Evolutionary conservation across 2,113 vertebrate species (phyloP), one percentile per base, ranked within the genome.

Genomic region (Prietella phreatophila): DNA sequence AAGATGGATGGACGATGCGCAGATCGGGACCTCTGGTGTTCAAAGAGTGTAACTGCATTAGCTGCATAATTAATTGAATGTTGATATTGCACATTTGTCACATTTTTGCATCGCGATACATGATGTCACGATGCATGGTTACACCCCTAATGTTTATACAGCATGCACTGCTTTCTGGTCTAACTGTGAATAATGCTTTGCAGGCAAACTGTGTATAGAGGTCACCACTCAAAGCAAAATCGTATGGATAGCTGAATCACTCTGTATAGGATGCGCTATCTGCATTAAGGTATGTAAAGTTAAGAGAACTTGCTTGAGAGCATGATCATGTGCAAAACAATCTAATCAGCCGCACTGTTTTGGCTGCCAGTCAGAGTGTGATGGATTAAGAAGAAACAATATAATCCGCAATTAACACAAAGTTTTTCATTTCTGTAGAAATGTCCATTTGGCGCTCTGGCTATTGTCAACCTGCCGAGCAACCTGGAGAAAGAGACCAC

Each of bases 401-500:
- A 17, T 19, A 67, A 67, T n/a, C 27, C 4, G 11, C 13, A 5
- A 56, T 17, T 30, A 67, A 63, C 3, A 30, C 33, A 50, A 10
- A 50, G 47, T 10, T 50, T 50, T 50, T 50, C 1, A 25, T 60
- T 60, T 90, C 86, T 92, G 39, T 92, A 99, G 98, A 99, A 99
- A 98, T 99, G 98, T 94, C 98, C 98, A 42, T 99, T 99, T 91
- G 97, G 95, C 90, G 98, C 98, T 71, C 93, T 99, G 95, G 99
- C 98, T 42, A 99, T 99, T 92, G 97, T 99, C 91, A 99, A 99
- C 93, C 95, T 99, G 95, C 98, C 98, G 86, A 99, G 98, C 93
- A 99, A 99, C 95, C 93, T 99, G 94, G 98, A 97, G 93, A 99
- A 98, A 92, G 98, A 99, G 94, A 99, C 98, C 88, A 99, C 98